Evolutionary conservation across 2,888 invertebrate species (phyloP).

Genomic region (Acheta domesticus): DNA sequence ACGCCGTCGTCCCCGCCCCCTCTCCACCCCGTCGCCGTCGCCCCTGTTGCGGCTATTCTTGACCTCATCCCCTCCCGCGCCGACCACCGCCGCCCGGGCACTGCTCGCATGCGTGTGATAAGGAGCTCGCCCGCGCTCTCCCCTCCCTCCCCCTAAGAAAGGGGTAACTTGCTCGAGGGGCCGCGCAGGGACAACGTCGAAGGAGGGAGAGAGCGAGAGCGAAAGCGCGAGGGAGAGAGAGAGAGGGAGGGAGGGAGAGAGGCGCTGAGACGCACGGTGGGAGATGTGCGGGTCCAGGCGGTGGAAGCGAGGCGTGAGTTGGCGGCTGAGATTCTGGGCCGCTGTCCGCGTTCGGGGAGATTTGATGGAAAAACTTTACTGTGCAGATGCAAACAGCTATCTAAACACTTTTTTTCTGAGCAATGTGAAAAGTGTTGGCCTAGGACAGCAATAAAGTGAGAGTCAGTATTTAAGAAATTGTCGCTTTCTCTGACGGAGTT

Average conservation of each 20-base stretch:
- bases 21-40: background rate
- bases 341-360: no score
- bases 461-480: no score
- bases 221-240: background rate
- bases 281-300: no score
- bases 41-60: slow-evolving; percentile 4
- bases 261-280: no score
- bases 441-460: no score
- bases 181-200: background rate
- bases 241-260: background rate
- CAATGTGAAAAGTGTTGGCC: no score
- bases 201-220: background rate
- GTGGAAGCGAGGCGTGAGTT: no score
- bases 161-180: background rate
- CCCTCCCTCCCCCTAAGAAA: background rate
- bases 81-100: background rate
- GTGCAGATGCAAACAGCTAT: no score
- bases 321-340: no score
- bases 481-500: no score
- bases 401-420: no score
- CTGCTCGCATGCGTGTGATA: slow-evolving; percentile 9
- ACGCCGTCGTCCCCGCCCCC: background rate
- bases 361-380: no score
- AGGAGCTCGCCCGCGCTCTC: background rate
- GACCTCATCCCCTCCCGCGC: background rate